phyloP scores from a whole-genome alignment of 2,113 vertebrate genomes.

The Melanocharis versteri region DNA sequence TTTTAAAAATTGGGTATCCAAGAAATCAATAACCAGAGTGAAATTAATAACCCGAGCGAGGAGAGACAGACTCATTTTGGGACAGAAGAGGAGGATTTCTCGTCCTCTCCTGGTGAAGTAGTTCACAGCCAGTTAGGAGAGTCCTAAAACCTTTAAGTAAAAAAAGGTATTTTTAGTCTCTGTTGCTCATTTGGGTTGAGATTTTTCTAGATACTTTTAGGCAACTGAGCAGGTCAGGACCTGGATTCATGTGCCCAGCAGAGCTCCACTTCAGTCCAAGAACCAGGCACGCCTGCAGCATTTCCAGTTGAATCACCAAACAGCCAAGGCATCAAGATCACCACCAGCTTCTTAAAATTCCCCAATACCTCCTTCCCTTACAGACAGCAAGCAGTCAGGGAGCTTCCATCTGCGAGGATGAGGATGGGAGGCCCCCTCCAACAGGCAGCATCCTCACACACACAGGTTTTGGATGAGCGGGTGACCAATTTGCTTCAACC shows the following conservation, averaged over 20 bases:
- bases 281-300: not conserved
- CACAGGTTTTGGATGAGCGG: not conserved
- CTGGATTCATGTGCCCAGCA: not conserved
- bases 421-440: not conserved
- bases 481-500: not conserved
- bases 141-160: not conserved
- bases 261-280: not conserved
- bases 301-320: rapidly evolving
- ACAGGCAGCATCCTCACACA: not conserved
- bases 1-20: not conserved
- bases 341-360: not conserved
- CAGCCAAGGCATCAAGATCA: not conserved
- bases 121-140: not conserved
- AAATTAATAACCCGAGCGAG: not conserved
- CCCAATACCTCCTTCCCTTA: not conserved
- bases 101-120: not conserved
- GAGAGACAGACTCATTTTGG: not conserved
- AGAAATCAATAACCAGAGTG: not conserved
- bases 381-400: not conserved
- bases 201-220: not conserved
- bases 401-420: rapidly evolving
- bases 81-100: not conserved
- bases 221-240: not conserved
- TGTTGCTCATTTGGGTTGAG: not conserved
- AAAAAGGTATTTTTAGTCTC: not conserved